These are phyloP conservation scores for Harpegnathos saltator DNA, from an alignment of 1,140 invertebrate genomes.

Conservation along the genomic window DNA sequence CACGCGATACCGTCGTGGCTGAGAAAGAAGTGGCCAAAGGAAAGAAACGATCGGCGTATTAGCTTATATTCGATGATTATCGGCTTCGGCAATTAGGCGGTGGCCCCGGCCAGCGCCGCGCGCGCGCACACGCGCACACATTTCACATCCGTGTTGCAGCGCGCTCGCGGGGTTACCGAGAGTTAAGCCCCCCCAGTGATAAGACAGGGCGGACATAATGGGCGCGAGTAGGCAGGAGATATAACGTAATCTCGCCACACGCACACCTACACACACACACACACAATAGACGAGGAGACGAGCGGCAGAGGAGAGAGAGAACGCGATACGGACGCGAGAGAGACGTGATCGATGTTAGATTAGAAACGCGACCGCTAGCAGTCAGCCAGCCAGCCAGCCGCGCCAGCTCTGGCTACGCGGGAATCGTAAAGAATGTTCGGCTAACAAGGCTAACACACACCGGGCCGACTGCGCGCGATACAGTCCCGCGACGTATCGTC, in stretches of 20 bases:
- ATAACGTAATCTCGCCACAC: constrained; percentile 44
- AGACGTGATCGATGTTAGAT: constrained; percentile 58
- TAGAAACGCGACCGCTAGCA: constrained; percentile 53
- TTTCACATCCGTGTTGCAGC: constrained; percentile 35
- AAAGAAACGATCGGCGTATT: too few species aligned
- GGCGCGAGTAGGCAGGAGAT: constrained; percentile 22
- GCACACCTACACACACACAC: neutral
- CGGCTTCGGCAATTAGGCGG: constrained; percentile 36
- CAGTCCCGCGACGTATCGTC: constrained; percentile 60
- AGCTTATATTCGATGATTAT: constrained; percentile 56
- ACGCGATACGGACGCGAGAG: neutral
- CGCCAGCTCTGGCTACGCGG: neutral
- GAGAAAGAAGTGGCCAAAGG: neutral
- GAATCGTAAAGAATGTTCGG: constrained; percentile 76
- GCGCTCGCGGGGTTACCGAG: neutral
- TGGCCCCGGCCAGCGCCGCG: neutral
- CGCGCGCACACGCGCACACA: constrained; percentile 7
- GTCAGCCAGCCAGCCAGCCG: too few species aligned
- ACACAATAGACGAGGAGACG: neutral
- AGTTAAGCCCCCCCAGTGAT: constrained; percentile 20
- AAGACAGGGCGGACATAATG: constrained; percentile 33
- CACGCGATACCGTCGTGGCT: constrained; percentile 3
- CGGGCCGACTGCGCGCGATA: constrained; percentile 53
- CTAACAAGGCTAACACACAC: constrained; percentile 73
- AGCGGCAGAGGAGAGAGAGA: neutral